Base-by-base conservation (phyloP, 1,140 invertebrate species). In the Nautilus pompilius region DNA sequence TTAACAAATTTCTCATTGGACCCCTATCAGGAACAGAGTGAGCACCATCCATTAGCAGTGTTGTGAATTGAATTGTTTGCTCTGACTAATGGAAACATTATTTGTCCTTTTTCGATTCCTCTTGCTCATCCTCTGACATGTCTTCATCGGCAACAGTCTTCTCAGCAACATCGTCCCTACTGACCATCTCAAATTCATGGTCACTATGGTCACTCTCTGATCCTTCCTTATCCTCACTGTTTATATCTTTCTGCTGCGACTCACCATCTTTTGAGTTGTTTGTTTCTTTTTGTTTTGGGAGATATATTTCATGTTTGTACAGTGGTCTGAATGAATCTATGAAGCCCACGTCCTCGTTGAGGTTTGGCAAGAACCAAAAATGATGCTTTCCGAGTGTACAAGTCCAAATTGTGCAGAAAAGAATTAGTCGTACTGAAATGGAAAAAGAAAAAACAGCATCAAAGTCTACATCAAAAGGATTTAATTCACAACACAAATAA, bases 301-400 rank as follows among this genome's bases (percentile, higher is more conserved):
- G 49, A 24, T 67, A 66, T 17, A 65, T 33, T 55, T 80, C 75
- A 69, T 83, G 80, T 54, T 82, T 91, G 85, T 98, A 99, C 2
- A 98, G 85, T 29, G 97, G 97, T 90, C 93, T 95, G 84, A 99
- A 99, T 1, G 96, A 98, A 45, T 96, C 96, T 62, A 99, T 93
- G 85, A 99, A 97, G 34, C 97, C 95, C 51, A 98, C 96, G 84
- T 99, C 97, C 83, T 99, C 96, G 2, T 95, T 97, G 24, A 99
- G 86, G 85, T 99, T 99, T 0, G 97, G 97, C 63, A 99, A 86
- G 56, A 99, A 86, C 95, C 96, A 99, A 57, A 99, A 87, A 78
- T 98, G 94, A 83, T 98, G 91, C 78, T 90, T 88, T 3, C 96
- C 95, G 58, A 95, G 84, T 0, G 94, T 95, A 1, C 93, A 69